These are phyloP conservation scores for Drosophila takahashii DNA, from an alignment of 1,140 invertebrate species.

Conservation along the genomic window DNA sequence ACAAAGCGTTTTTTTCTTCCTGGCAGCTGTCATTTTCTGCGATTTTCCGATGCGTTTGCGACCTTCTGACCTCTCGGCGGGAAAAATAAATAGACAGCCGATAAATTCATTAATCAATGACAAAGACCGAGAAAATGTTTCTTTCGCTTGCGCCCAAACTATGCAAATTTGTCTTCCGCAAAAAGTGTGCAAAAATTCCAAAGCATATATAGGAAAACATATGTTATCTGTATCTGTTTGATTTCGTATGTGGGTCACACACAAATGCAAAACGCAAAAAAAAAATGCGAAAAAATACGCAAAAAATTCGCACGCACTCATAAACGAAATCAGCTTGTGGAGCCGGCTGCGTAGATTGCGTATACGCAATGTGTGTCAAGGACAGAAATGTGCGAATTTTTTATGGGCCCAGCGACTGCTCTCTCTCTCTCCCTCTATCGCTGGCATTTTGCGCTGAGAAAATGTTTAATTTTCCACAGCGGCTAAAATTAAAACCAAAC, in stretches of 20 bases:
- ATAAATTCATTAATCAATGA: conserved; percentile 46
- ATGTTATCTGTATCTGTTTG: conserved; percentile 72
- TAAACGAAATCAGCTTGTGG: conserved; percentile 35
- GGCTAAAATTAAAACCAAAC: conserved; percentile 72
- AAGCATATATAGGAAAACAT: conserved; percentile 51
- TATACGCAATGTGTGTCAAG: conserved; percentile 84
- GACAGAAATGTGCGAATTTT: conserved; percentile 84
- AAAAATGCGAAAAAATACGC: conserved; percentile 18
- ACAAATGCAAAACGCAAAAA: conserved; percentile 11
- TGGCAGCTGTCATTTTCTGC: conserved; percentile 31
- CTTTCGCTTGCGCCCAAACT: conserved; percentile 2
- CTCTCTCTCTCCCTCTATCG: not conserved
- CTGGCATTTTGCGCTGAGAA: conserved; percentile 35
- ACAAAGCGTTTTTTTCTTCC: not conserved
- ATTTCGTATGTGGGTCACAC: conserved; percentile 73
- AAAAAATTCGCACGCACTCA: conserved; percentile 68
- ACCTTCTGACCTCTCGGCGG: conserved; percentile 13
- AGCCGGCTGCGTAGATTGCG: conserved; percentile 75
- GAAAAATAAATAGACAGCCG: conserved; percentile 7
- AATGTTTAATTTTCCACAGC: conserved; percentile 64
- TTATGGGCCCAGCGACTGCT: conserved; percentile 19
- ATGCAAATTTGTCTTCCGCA: conserved; percentile 40
- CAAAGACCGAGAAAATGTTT: not conserved
- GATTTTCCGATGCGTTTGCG: conserved; percentile 3
- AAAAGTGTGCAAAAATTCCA: conserved; percentile 1